Conservation (phyloP, 2,888 invertebrate genomes). For the Reticulitermes lucifugus region DNA sequence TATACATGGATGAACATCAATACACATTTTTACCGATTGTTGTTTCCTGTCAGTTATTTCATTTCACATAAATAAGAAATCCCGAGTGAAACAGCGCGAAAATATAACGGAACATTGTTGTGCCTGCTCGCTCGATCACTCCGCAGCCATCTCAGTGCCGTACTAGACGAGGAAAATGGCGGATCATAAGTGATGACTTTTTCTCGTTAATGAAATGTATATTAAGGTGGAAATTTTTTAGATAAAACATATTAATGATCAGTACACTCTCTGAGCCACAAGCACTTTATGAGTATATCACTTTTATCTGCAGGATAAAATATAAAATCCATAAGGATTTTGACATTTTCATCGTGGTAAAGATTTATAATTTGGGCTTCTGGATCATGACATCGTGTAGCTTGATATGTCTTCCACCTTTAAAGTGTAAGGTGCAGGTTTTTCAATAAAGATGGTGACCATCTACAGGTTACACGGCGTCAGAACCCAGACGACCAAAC, state of each 20-base stretch:
- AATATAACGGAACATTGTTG: background rate
- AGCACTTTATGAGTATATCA: background rate
- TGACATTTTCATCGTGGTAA: too few species aligned
- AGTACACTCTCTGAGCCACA: background rate
- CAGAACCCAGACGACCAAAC: background rate
- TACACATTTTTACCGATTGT: slow-evolving; percentile 24
- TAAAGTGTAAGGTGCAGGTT: too few species aligned
- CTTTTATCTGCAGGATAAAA: background rate
- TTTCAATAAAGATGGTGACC: too few species aligned
- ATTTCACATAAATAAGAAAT: slow-evolving; percentile 17
- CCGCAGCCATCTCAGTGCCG: background rate
- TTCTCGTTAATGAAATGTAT: background rate
- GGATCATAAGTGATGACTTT: too few species aligned
- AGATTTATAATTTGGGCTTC: too few species aligned
- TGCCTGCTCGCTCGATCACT: background rate
- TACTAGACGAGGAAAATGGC: too few species aligned
- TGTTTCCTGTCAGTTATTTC: background rate
- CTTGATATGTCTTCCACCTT: too few species aligned
- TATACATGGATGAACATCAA: slow-evolving; percentile 11
- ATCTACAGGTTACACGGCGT: too few species aligned
- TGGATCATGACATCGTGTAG: too few species aligned
- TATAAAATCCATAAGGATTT: too few species aligned
- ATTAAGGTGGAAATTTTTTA: background rate
- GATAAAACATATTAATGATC: background rate
- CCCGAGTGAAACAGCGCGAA: background rate